phyloP scores from a whole-genome alignment of 2,113 vertebrate species.

The Calonectris borealis region DNA sequence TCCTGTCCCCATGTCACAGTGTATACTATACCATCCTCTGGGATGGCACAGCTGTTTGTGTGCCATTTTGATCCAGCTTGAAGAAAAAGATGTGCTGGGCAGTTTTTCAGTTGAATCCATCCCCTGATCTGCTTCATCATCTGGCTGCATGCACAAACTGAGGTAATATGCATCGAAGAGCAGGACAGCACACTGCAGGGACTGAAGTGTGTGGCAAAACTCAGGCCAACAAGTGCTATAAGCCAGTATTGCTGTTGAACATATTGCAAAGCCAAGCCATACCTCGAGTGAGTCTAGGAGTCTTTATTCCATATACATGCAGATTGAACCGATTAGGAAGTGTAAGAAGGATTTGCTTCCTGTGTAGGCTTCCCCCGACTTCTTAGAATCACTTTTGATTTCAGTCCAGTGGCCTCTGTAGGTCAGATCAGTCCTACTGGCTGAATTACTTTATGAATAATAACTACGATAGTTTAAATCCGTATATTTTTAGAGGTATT shows the following conservation, averaged over 20 bases:
- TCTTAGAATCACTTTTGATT: background rate
- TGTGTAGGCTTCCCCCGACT: background rate
- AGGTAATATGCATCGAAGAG: background rate
- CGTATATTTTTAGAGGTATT: background rate
- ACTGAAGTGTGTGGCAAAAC: background rate
- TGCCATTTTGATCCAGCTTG: background rate
- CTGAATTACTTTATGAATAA: background rate
- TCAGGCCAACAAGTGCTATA: background rate
- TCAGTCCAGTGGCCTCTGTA: background rate
- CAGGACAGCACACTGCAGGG: background rate
- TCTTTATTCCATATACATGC: background rate
- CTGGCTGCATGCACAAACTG: background rate
- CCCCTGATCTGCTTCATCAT: background rate
- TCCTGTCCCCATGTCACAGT: background rate
- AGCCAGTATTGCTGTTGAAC: background rate
- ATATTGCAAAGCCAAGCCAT: background rate
- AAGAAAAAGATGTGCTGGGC: background rate
- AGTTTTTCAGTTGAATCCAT: background rate
- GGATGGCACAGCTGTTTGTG: background rate
- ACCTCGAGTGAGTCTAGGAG: background rate
- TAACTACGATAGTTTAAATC: background rate
- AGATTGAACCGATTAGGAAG: background rate
- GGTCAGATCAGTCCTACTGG: background rate
- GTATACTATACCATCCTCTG: background rate
- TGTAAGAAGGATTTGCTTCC: fast-evolving